phyloP scores from a whole-genome alignment of 1,140 invertebrate genomes.

The Heliothis subflexa region DNA sequence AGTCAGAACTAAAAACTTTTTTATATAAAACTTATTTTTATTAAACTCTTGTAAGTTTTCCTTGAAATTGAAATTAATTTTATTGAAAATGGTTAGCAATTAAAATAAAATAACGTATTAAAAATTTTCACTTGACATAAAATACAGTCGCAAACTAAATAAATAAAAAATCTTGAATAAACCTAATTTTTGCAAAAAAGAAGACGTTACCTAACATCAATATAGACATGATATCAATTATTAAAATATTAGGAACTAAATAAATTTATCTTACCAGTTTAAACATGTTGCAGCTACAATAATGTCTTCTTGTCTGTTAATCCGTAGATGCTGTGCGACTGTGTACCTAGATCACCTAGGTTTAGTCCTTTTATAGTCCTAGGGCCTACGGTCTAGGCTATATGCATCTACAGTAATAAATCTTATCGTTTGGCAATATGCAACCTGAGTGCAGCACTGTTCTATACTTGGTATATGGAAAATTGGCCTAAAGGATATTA shows the following conservation, averaged over 20 bases:
- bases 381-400: conserved; percentile 67
- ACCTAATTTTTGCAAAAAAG: no score
- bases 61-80: background rate
- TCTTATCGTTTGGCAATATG: conserved; percentile 72
- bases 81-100: no score
- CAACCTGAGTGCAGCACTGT: conserved; percentile 57
- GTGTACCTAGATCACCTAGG: conserved; percentile 60
- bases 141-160: no score
- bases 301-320: conserved; percentile 52
- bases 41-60: background rate
- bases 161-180: no score
- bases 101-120: no score
- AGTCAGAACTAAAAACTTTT: background rate
- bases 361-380: conserved; percentile 78
- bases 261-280: conserved; percentile 69
- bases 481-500: conserved; percentile 37
- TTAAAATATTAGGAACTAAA: conserved; percentile 25
- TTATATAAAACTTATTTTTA: background rate
- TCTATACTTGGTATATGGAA: background rate
- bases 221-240: no score
- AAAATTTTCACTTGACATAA: no score
- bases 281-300: conserved; percentile 63
- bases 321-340: conserved; percentile 55
- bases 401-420: conserved; percentile 69
- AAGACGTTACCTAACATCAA: no score